Evolutionary conservation across 2,797 vertebrate genomes (phyloP), one percentile per base, ranked within the genome.

Genomic region (Spondyliosoma cantharus): DNA sequence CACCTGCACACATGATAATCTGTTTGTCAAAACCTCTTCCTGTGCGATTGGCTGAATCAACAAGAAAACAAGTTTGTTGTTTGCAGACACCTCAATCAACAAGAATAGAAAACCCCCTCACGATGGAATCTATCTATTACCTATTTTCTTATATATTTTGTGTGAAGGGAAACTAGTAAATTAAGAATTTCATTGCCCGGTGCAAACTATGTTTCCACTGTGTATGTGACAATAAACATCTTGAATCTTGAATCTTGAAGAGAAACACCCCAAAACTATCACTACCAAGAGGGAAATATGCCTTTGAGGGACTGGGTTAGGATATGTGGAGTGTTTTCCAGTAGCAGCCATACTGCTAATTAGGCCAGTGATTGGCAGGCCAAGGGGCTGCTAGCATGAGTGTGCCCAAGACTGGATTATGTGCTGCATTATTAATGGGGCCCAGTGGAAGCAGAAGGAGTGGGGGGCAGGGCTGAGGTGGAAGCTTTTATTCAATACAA

Each of bases 341-440:
- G 59, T 29, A 57, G 74, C 63, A 53, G 66, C 59, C 54, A 59
- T 50, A 67, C 56, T 45, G 82, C 82, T 87, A 87, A 87, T 85
- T 86, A 86, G 76, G 58, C 65, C 14, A 16, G 65, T 74, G 87
- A 86, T 69, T 85, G 74, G 53, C 72, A 86, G 64, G 74, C 80
- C 43, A 74, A 77, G 32, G 67, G 62, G 74, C 68, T 83, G 77
- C 61, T 57, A 80, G 81, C 60, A 77, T 53, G 69, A 77, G 57
- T 19, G 71, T 74, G 76, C 74, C 80, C 71, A 67, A 69, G 76
- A 76, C 68, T 56, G 81, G 84, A 88, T 85, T 78, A 84, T 77
- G 48, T 48, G 54, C 56, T 88, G 64, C 71, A 89, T 85, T 85
- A 86, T 89, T 87, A 85, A 89, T 82, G 66, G 8, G 12, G 32